Conservation (phyloP, 2,888 invertebrate species). For the Achlya flavicornis region DNA sequence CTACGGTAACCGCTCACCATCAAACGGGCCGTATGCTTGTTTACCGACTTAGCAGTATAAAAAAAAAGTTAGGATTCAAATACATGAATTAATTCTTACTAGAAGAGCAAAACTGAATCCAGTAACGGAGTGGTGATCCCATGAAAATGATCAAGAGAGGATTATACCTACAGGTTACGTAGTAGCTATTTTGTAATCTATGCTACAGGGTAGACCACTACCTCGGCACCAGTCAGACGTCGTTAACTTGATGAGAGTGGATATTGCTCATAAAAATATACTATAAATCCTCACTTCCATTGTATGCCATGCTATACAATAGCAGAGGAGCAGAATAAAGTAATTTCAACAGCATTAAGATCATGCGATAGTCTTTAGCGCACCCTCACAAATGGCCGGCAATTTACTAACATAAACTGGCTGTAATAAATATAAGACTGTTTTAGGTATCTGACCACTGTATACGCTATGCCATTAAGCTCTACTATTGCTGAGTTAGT, state of each 20-base stretch:
- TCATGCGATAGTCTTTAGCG: slow-evolving; percentile 38
- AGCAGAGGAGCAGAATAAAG: slow-evolving; percentile 35
- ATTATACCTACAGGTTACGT: not conserved
- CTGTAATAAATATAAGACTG: not conserved
- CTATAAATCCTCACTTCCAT: slow-evolving; percentile 32
- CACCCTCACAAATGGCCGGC: slow-evolving; percentile 27
- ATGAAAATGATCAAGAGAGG: too few relatives aligned
- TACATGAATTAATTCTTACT: too few relatives aligned
- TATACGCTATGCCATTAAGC: not conserved
- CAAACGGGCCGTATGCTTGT: too few relatives aligned
- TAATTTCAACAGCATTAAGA: slow-evolving; percentile 30
- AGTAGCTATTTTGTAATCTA: too few relatives aligned
- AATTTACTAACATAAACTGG: slow-evolving; percentile 26
- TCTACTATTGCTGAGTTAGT: not conserved
- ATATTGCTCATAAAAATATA: slow-evolving; percentile 32
- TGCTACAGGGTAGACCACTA: not conserved
- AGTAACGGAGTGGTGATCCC: too few relatives aligned
- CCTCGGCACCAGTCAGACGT: slow-evolving; percentile 8
- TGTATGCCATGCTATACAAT: slow-evolving; percentile 28
- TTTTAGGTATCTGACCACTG: slow-evolving; percentile 2
- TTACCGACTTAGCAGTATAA: too few relatives aligned
- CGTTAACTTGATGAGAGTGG: slow-evolving; percentile 23
- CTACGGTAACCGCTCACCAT: too few relatives aligned
- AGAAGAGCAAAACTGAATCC: too few relatives aligned
- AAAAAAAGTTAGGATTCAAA: too few relatives aligned